Base-by-base conservation (phyloP, 2,888 invertebrate species). In the Polymixis flavicincta region DNA sequence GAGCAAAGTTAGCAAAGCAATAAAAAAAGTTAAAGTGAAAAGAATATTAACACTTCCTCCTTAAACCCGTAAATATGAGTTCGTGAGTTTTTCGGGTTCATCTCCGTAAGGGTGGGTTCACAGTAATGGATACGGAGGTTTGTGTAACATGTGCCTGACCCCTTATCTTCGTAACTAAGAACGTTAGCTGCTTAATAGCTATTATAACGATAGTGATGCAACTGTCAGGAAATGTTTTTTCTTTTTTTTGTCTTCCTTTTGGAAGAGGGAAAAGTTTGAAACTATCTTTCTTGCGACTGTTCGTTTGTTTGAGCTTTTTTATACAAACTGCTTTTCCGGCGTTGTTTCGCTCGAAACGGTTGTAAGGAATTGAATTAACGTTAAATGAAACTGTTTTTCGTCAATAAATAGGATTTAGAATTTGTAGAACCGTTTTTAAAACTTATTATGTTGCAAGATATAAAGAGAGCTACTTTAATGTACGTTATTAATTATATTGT, bases 1-100 rank as follows among this genome's bases (percentile, higher is more conserved):
- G 74, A 80, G 63, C 60, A 87, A 91, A 90, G 85, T 91, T 89
- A 64, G 32, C 65, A 74, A 86, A 87, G 84, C 85, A 90, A 90
- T 90, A 88, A 89, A 89, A 74, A 85, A 88, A 86, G 89, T 89
- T 76, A 82, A 82, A 85, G 60, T 68, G 76, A 81, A 76, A 75
- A 86, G 80, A 79, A 80, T 87, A 88, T 87, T 89, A 90, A 88
- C 87, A 88, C 86, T 86, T 82, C 69, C 78, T 79, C 73, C 79
- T 74, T 76, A 85, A 89, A 84, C 85, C 80, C 77, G 85, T 86
- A 87, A 88, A 87, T 88, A 84, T 83, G 81, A 86, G 85, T 85
- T 88, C 79, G 83, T 85, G 85, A 77, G 76, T 83, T 85, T 87
- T 83, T 83, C 74, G 86, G 82, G 78, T 82, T 83, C 76, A 78